Evolutionary conservation across 2,113 vertebrate species (phyloP), one percentile per base, ranked within the genome.

Genomic region (Rhynchomys soricoides): DNA sequence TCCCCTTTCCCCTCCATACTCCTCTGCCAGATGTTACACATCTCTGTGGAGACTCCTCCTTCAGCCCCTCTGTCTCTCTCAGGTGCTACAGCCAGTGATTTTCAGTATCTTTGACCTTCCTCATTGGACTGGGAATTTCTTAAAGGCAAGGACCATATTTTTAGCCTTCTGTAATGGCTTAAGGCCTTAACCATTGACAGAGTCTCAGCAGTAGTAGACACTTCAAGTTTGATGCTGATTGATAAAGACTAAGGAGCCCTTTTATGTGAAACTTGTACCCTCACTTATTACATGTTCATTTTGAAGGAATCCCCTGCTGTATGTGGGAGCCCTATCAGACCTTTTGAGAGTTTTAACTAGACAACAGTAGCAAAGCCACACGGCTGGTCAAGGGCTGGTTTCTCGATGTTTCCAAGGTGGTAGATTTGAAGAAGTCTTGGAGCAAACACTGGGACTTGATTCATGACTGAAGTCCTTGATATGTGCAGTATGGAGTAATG

Each of bases 201-300:
- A 64, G 48, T 89, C 64, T 95, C 87, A 92, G 52, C 40, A 87
- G 78, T 34, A 77, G 3, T 66, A 95, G 22, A 57, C 85, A 3
- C 26, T 43, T 95, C 82, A 43, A 89, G 48, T 86, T 78, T n/a
- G n/a, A 77, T 96, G 17, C 34, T 92, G 52, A 94, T 21, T 52
- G 74, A 57, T 34, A 93, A 68, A 92, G 57, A 77, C 19, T 43
- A 37, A 10, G 64, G 50, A 78, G 4, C 31, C 3, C 19, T 91
- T 91, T 81, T n/a, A 82, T 52, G 82, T 59, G 62, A 92, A 78
- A 77, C 12, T 89, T 86, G 34, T 70, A 29, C 57, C 45, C 3
- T 90, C 21, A 34, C 86, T 93, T 89, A 19, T 50, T 91, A 3
- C 90, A 79, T 45, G 0, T 93, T 97, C 59, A 83, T 66, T 71